Evolutionary conservation across 2,797 vertebrate species (phyloP), one percentile per base, ranked within the genome.

Genomic region (Phoebastria nigripes): DNA sequence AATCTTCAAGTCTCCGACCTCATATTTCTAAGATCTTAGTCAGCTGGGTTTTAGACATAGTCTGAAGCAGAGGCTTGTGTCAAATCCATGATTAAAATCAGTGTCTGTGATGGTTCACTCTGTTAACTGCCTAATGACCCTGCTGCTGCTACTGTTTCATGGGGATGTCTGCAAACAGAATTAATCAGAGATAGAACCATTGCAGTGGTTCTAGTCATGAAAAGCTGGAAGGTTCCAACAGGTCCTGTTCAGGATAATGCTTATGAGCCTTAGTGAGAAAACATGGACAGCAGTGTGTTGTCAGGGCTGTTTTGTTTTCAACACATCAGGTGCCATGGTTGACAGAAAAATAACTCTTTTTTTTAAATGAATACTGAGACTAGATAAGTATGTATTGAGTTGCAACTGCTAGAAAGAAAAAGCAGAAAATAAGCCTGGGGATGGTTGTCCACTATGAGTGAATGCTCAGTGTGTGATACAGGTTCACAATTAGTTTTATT

Each of bases 401-500:
- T 59, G 79, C 71, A 90, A 90, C 42, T 73, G 58, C 59, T 29
- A 52, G 55, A 72, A 94, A 59, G 66, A 79, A 89, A 93, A 87
- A 56, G 39, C 55, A 77, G 63, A 67, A 87, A 59, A 79, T 37
- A 22, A 56, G 76, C 46, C 66, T 41, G 39, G 56, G 63, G 83
- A 87, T 31, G 24, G 74, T 29, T 89, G 88, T 95, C 86, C 90
- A 73, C 86, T 90, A 4, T 10, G 20, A 89, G 90, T 39, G 62
- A 90, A 58, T 51, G 46, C 66, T 93, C 83, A 62, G 74, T 80
- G 90, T 96, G 88, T 33, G 63, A 96, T 95, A 95, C 95, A 95
- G 96, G 96, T 97, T 97, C 95, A 93, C 93, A 96, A 95, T 95
- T 97, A 94, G 78, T 95, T 97, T 96, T 95, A 96, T 97, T 93